phyloP scores from a whole-genome alignment of 2,113 vertebrate genomes.

The Mobula birostris region DNA sequence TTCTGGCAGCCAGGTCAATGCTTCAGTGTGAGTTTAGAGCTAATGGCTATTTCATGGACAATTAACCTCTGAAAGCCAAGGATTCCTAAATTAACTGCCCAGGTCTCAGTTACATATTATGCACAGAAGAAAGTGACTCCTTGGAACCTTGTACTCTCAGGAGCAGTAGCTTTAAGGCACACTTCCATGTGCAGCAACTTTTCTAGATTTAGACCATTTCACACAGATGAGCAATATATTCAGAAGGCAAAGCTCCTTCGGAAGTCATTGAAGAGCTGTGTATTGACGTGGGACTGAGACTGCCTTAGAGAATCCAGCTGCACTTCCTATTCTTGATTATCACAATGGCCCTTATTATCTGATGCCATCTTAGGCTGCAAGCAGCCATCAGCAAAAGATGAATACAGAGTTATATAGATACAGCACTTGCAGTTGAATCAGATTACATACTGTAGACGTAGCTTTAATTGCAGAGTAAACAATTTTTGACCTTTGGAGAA shows the following conservation, averaged over 20 bases:
- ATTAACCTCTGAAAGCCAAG: no score
- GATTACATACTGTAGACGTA: background rate
- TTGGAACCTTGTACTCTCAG: no score
- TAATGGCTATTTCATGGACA: no score
- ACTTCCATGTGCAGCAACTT: no score
- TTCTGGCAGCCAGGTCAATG: no score
- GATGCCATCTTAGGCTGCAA: background rate
- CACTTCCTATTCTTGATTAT: background rate
- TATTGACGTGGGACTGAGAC: background rate
- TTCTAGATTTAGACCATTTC: background rate
- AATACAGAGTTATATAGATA: background rate
- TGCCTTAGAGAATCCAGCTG: background rate
- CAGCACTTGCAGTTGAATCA: background rate
- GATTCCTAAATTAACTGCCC: no score
- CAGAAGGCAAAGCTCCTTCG: background rate
- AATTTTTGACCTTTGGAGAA: background rate
- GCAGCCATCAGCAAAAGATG: background rate
- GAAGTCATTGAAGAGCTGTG: background rate
- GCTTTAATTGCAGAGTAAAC: background rate
- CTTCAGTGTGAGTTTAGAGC: no score
- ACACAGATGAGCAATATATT: background rate
- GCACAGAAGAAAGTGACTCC: no score
- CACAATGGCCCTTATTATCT: background rate
- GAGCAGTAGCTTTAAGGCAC: no score
- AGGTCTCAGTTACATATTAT: no score